These are phyloP conservation scores for Datnioides undecimradiatus DNA, from an alignment of 2,113 vertebrate species.

Conservation along the genomic window DNA sequence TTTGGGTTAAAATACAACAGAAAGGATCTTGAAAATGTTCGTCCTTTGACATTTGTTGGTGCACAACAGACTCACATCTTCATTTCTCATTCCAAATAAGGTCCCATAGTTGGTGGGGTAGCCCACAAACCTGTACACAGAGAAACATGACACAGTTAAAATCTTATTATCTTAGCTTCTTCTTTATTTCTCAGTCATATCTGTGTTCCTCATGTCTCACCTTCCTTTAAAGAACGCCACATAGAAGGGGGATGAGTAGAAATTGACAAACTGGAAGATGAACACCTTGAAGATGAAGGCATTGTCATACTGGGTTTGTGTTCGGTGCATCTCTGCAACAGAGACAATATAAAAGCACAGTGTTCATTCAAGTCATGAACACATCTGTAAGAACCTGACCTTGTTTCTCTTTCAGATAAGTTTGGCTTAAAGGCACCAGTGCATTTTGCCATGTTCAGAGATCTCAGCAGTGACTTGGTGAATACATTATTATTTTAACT, in stretches of 20 bases:
- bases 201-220: conserved; percentile 55
- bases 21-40: background rate
- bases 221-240: conserved; percentile 90
- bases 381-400: background rate
- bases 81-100: conserved; percentile 85
- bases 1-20: background rate
- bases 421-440: background rate
- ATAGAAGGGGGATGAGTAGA: conserved; percentile 88
- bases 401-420: background rate
- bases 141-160: background rate
- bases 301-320: conserved; percentile 87
- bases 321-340: conserved; percentile 87
- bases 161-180: too few relatives aligned
- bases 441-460: background rate
- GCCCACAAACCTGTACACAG: conserved; percentile 82
- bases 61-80: conserved; percentile 82
- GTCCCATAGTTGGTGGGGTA: conserved; percentile 86
- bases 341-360: conserved; percentile 1
- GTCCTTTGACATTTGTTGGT: background rate
- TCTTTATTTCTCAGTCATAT: background rate
- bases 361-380: background rate
- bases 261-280: conserved; percentile 89
- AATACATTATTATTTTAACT: background rate
- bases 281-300: conserved; percentile 89
- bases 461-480: background rate